Evolutionary conservation across 1,140 invertebrate species (phyloP).

Genomic region (Galleria mellonella): DNA sequence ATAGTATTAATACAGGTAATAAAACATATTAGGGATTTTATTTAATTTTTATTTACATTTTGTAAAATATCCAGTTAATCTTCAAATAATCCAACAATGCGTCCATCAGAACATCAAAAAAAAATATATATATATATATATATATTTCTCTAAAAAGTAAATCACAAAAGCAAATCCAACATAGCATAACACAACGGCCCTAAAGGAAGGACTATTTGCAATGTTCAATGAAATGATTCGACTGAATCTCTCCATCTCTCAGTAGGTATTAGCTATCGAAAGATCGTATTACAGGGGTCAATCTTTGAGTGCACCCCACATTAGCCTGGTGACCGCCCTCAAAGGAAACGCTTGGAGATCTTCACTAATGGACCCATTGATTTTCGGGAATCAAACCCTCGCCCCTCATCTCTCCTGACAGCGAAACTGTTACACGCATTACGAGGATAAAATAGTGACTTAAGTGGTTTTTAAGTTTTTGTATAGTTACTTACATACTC

Average conservation of each 20-base stretch:
- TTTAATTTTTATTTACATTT: too few relatives aligned
- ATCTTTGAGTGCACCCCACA: constrained; percentile 28
- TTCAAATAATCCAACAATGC: too few relatives aligned
- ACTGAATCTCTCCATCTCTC: constrained; percentile 6
- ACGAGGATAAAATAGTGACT: not conserved
- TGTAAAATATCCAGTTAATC: too few relatives aligned
- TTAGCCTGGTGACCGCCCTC: constrained; percentile 32
- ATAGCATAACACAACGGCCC: not conserved
- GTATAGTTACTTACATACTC: too few relatives aligned
- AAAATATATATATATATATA: too few relatives aligned
- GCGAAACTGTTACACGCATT: constrained; percentile 1
- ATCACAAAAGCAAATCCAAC: not conserved
- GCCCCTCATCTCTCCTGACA: constrained; percentile 7
- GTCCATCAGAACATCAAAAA: too few relatives aligned
- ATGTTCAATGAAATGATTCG: constrained; percentile 11
- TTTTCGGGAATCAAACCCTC: constrained; percentile 31
- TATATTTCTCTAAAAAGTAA: too few relatives aligned
- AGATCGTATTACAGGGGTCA: constrained; percentile 26
- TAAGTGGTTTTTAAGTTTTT: too few relatives aligned
- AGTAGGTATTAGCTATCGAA: constrained; percentile 7
- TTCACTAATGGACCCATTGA: constrained; percentile 36
- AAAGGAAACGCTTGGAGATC: constrained; percentile 25
- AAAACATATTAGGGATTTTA: too few relatives aligned
- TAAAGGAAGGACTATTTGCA: constrained; percentile 9
- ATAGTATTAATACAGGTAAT: too few relatives aligned